A percentile compares a stretch with the other conserved stretches of the same genome.
Evolutionary conservation across 1,140 invertebrate species (phyloP).

Genomic region (Procambarus virginalis): DNA sequence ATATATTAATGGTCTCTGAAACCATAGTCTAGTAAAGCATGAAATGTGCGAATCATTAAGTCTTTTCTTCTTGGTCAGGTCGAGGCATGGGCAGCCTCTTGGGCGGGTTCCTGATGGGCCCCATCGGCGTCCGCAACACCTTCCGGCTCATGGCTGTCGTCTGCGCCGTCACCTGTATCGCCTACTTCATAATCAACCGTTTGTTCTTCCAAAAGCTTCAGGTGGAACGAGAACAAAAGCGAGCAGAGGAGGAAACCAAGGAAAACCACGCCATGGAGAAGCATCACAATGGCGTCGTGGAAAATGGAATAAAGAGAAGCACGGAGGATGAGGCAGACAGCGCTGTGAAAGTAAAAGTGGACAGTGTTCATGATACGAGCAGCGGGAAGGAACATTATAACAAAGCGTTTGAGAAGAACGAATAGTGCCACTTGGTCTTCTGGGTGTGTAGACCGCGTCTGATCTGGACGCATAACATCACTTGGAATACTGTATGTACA

Average conservation of each 20-base stretch:
- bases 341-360: background rate
- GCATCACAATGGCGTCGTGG: background rate
- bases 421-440: background rate
- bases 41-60: no score
- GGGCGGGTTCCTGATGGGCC: slow-evolving; percentile 43
- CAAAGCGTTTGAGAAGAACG: background rate
- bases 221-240: slow-evolving; percentile 26
- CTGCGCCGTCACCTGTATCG: slow-evolving; percentile 25
- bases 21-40: no score
- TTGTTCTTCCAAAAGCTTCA: slow-evolving; percentile 32
- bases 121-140: slow-evolving; percentile 35
- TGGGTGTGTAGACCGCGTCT: no score
- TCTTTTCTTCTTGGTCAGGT: slow-evolving; percentile 2
- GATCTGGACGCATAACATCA: no score
- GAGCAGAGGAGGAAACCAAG: slow-evolving; percentile 4
- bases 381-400: background rate
- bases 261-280: slow-evolving; percentile 6
- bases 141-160: slow-evolving; percentile 46
- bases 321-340: background rate
- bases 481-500: no score
- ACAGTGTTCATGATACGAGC: background rate
- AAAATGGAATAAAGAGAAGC: background rate
- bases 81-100: slow-evolving; percentile 41
- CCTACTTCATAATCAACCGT: slow-evolving; percentile 51
- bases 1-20: no score